Conservation (phyloP, 2,113 vertebrate species). For the Xyrauchen texanus region DNA sequence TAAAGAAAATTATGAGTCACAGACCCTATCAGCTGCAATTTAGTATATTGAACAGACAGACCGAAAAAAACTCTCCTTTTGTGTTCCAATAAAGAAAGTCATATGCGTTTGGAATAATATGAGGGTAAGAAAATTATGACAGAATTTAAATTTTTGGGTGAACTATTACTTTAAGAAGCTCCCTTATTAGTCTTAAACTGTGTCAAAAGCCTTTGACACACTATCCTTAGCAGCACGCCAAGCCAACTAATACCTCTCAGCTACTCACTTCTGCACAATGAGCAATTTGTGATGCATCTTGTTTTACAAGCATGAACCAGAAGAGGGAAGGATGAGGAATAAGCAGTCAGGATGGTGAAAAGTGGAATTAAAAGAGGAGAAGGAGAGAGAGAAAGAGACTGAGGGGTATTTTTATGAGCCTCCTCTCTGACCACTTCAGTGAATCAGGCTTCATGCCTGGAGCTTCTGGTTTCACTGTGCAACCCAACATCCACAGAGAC, state of each 20-base stretch:
- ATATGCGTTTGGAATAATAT: too few relatives aligned
- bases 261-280: constrained; percentile 23
- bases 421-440: constrained; percentile 51
- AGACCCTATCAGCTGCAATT: too few relatives aligned
- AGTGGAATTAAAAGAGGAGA: constrained; percentile 15
- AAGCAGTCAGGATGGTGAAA: constrained; percentile 5
- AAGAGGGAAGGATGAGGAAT: background rate
- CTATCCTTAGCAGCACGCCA: background rate
- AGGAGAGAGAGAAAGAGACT: constrained; percentile 39
- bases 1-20: too few relatives aligned
- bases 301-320: constrained; percentile 13
- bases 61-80: too few relatives aligned
- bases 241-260: background rate
- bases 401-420: constrained; percentile 49
- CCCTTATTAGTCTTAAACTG: too few relatives aligned
- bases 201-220: too few relatives aligned
- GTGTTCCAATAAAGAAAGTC: too few relatives aligned
- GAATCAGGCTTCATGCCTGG: constrained; percentile 47
- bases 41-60: too few relatives aligned
- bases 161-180: too few relatives aligned
- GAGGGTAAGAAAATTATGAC: too few relatives aligned
- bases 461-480: constrained; percentile 54
- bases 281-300: constrained; percentile 31
- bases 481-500: constrained; percentile 43
- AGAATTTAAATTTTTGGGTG: too few relatives aligned